Evolutionary conservation across 2,888 invertebrate species (phyloP), one percentile per base, ranked within the genome.

Genomic region (Alviniconcha strummeri): DNA sequence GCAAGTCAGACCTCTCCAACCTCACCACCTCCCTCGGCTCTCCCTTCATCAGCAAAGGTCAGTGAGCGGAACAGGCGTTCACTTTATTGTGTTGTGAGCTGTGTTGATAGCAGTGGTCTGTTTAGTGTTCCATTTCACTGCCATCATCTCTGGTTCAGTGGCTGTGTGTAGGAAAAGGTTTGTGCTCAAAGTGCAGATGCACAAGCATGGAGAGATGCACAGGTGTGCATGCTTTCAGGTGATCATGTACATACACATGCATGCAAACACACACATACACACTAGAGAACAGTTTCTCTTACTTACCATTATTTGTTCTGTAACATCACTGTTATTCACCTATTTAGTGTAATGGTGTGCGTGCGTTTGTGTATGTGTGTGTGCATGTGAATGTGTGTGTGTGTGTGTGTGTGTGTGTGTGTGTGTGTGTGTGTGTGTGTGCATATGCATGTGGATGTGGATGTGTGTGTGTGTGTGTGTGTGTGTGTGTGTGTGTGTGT

Each of bases 1-100:
- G 81, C 9, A 54, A 72, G n/a, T 81, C 84, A 52, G 83, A 82
- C 79, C 64, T 80, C 17, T 81, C 83, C 8, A 83, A 76, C 54
- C 78, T 84, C 67, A 80, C 74, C 72, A 77, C 77, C 55, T 77
- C 69, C 9, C 36, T 78, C 64, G 13, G 15, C 77, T 56, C 64
- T 36, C 77, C 69, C 8, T 55, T 77, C 11, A 17, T 60, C 17
- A 17, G 57, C 55, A 75, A 60, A 9, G 81, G 80, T 80, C n/a
- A 80, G 80, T 71, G n/a, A 71, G 19, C 7, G 7, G 11, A 17
- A 52, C 17, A 52, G 75, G 36, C 71, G n/a, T 19, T n/a, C 19
- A n/a, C n/a, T 71, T 71, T 13, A 15, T 36, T 36, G 36, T 36
- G 36, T 36, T 64, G 64, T 64, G 64, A 64, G 17, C 64, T 64